A percentile compares a stretch with the other conserved stretches of the same genome.
phyloP scores from a whole-genome alignment of 2,888 invertebrate genomes.

The Epinotia nisella region DNA sequence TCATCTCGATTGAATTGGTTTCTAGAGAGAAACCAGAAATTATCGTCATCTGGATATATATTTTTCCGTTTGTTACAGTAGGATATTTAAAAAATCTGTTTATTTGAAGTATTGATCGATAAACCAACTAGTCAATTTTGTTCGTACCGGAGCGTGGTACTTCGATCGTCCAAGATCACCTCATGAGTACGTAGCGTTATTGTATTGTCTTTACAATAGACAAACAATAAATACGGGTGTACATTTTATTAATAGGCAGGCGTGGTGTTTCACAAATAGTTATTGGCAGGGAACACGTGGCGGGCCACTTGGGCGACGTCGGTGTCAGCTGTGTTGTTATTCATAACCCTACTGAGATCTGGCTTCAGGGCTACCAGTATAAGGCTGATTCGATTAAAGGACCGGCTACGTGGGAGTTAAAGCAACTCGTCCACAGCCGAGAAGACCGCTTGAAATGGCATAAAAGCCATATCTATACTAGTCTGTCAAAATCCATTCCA shows the following conservation, averaged over 20 bases:
- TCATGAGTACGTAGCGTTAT: slow-evolving; percentile 2
- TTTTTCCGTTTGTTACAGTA: no score
- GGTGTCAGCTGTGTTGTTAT: slow-evolving; percentile 34
- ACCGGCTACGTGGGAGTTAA: neutral
- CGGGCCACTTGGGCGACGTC: slow-evolving; percentile 28
- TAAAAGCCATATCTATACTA: no score
- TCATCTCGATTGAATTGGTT: no score
- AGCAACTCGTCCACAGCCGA: neutral
- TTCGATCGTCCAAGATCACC: slow-evolving; percentile 4
- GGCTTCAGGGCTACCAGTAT: neutral
- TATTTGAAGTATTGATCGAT: no score
- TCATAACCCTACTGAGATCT: slow-evolving; percentile 1
- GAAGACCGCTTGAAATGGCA: no score
- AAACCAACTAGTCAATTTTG: neutral
- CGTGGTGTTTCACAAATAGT: slow-evolving; percentile 45
- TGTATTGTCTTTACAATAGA: slow-evolving; percentile 34
- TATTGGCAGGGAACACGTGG: slow-evolving; percentile 45
- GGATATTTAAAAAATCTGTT: no score
- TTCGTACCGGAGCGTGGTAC: neutral
- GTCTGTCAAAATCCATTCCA: no score
- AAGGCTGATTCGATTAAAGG: neutral
- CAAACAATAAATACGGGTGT: slow-evolving; percentile 37
- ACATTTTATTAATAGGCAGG: slow-evolving; percentile 42
- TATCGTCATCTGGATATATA: no score
- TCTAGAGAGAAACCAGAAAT: no score